Evolutionary conservation across 2,888 invertebrate genomes (phyloP).

Genomic region (Sturmia bella): DNA sequence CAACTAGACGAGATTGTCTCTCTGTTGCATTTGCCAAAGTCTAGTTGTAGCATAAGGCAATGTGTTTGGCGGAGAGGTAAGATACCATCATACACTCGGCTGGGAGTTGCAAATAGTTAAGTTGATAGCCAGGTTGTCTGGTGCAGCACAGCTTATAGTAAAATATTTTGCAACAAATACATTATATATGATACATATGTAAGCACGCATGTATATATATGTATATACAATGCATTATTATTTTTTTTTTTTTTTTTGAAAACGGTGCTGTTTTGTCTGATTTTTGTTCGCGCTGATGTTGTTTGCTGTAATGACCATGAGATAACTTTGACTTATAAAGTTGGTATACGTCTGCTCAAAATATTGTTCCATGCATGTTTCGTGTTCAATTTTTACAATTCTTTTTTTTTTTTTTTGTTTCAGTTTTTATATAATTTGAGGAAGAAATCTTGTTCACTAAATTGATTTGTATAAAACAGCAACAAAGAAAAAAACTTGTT

Average conservation of each 20-base stretch:
- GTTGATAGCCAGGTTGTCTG: conserved; percentile 70
- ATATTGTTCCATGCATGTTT: conserved; percentile 46
- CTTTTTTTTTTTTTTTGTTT: conserved; percentile 13
- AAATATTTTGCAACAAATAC: conserved; percentile 7
- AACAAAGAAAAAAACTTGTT: conserved; percentile 34
- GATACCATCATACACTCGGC: conserved; percentile 38
- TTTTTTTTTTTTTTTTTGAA: conserved; percentile 32
- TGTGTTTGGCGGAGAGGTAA: conserved; percentile 19
- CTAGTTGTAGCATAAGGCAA: conserved; percentile 36
- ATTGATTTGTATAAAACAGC: conserved; percentile 62
- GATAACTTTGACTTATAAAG: conserved; percentile 72
- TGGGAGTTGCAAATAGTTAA: conserved; percentile 67
- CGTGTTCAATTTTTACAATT: conserved; percentile 21
- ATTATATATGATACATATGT: no score
- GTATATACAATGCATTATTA: no score
- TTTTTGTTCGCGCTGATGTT: conserved; percentile 55
- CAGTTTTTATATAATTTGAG: conserved; percentile 53
- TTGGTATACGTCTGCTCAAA: conserved; percentile 61
- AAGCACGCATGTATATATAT: no score
- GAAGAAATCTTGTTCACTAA: conserved; percentile 62
- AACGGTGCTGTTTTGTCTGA: conserved; percentile 70
- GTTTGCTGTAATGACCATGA: conserved; percentile 69
- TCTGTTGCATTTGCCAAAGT: conserved; percentile 38
- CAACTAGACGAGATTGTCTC: conserved; percentile 3
- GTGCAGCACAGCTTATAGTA: conserved; percentile 43